A percentile compares a stretch with the other conserved stretches of the same genome.
Evolutionary conservation across 2,888 invertebrate species (phyloP).

Genomic region (Carterocephalus palaemon): DNA sequence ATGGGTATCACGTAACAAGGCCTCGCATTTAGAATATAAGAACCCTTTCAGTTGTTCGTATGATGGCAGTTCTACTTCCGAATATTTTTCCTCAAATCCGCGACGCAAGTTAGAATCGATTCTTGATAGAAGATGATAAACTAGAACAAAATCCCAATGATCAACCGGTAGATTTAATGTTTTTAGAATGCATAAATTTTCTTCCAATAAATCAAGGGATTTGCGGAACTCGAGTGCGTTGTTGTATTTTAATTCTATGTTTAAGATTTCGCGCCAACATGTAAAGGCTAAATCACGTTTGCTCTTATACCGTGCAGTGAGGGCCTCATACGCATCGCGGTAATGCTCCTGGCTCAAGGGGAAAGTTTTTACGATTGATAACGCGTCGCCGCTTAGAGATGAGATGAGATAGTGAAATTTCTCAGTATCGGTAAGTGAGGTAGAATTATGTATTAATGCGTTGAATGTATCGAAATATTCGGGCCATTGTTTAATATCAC

Average conservation of each 20-base stretch:
- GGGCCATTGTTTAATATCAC: slow-evolving; percentile 19
- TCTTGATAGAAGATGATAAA: slow-evolving; percentile 12
- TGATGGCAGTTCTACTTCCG: not conserved
- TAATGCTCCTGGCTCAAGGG: not conserved
- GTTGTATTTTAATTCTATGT: slow-evolving; percentile 6
- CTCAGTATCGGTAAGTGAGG: slow-evolving; percentile 13
- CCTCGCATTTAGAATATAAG: slow-evolving; percentile 1
- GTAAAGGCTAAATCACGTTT: slow-evolving; percentile 10
- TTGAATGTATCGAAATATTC: slow-evolving; percentile 20
- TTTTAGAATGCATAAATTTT: slow-evolving; percentile 20
- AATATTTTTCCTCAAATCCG: slow-evolving; percentile 14
- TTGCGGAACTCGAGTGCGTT: slow-evolving; percentile 7
- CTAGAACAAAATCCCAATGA: slow-evolving; percentile 10
- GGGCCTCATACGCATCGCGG: not conserved
- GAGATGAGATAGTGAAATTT: slow-evolving; percentile 21
- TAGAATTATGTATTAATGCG: too few species aligned
- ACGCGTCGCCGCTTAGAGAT: slow-evolving; percentile 11
- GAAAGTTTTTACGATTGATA: slow-evolving; percentile 2
- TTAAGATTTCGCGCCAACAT: too few species aligned
- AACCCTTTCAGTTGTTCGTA: too few species aligned
- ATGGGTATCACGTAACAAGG: slow-evolving; percentile 3
- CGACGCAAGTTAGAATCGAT: slow-evolving; percentile 9
- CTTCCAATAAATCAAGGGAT: slow-evolving; percentile 13
- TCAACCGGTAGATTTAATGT: slow-evolving; percentile 12
- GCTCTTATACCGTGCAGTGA: slow-evolving; percentile 1